Conservation (phyloP, 2,113 vertebrate genomes). For the Clarias macrocephalus region DNA sequence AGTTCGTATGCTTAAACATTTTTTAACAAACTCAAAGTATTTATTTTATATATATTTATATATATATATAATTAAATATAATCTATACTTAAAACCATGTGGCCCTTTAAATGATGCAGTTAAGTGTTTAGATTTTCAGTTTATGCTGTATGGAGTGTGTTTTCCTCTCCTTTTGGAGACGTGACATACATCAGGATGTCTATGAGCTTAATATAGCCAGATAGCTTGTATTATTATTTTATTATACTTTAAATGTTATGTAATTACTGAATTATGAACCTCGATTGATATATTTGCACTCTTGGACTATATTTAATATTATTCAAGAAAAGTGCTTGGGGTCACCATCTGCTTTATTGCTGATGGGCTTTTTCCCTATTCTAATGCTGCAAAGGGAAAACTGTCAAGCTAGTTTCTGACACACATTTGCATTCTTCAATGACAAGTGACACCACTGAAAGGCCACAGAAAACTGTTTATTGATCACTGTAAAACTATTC, state of each 20-base stretch:
- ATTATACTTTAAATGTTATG: not conserved
- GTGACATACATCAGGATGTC: not conserved
- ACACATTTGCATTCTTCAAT: conserved; percentile 89
- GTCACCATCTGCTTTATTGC: conserved; percentile 50
- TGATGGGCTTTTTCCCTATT: conserved; percentile 53
- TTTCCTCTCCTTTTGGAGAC: not conserved
- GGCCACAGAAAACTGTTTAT: conserved; percentile 97
- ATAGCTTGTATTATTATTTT: not conserved
- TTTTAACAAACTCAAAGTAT: not conserved
- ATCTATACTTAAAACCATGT: too few species aligned
- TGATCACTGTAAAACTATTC: conserved; percentile 96
- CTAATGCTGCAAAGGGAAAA: conserved; percentile 73
- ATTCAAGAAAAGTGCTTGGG: conserved; percentile 32
- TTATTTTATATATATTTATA: too few species aligned
- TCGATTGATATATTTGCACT: not conserved
- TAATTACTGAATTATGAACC: not conserved
- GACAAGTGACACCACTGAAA: conserved; percentile 93
- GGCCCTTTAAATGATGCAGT: not conserved
- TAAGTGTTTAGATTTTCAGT: not conserved
- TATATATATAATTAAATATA: too few species aligned
- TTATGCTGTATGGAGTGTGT: not conserved
- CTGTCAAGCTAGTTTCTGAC: conserved; percentile 95
- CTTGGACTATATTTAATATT: conserved; percentile 7
- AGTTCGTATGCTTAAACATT: not conserved
- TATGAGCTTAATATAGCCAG: not conserved